Evolutionary conservation across 2,797 vertebrate genomes (phyloP).

Genomic region (Fundulus diaphanus): DNA sequence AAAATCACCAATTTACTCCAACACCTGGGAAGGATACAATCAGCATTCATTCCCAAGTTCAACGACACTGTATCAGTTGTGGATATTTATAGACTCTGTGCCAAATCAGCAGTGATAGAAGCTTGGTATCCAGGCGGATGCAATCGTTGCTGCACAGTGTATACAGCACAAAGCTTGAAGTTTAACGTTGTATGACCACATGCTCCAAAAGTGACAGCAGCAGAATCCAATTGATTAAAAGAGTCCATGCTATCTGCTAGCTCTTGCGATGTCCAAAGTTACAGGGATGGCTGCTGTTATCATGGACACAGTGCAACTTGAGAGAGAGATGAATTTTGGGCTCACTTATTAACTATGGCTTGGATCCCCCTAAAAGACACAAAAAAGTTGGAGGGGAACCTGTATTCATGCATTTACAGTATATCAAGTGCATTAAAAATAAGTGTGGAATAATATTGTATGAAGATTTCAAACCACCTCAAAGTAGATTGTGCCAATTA

Average conservation of each 20-base stretch:
- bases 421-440: too few species aligned
- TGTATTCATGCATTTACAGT: too few species aligned
- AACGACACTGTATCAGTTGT: not conserved
- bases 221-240: not conserved
- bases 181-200: not conserved
- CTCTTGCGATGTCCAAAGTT: not conserved
- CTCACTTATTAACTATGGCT: too few species aligned
- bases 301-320: too few species aligned
- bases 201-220: not conserved
- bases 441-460: too few species aligned
- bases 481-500: too few species aligned
- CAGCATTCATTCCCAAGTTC: not conserved
- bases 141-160: not conserved
- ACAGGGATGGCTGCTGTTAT: not conserved
- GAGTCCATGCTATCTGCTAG: not conserved
- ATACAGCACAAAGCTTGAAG: not conserved
- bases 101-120: constrained; percentile 1
- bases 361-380: too few species aligned
- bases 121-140: not conserved
- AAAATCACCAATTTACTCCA: not conserved
- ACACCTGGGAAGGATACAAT: not conserved
- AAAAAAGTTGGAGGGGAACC: too few species aligned
- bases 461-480: too few species aligned
- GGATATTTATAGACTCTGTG: not conserved
- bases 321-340: too few species aligned